A percentile compares a stretch with the other conserved stretches of the same genome.
These are phyloP conservation scores for Oreortyx pictus DNA, from an alignment of 2,797 vertebrate genomes.

Conservation along the genomic window DNA sequence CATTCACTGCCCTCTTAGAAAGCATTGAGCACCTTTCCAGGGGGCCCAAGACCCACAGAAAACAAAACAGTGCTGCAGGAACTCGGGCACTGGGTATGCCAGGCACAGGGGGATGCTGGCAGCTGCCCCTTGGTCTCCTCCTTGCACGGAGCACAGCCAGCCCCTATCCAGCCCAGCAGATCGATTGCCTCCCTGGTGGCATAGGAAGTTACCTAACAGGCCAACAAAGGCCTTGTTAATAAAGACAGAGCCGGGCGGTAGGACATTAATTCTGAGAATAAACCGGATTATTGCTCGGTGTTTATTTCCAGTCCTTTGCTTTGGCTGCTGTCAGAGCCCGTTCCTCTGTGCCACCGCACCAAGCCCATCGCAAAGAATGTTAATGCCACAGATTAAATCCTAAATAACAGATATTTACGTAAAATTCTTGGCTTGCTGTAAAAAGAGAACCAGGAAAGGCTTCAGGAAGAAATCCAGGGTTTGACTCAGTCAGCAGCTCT, in stretches of 20 bases:
- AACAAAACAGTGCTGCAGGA: not conserved
- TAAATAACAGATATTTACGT: constrained; percentile 62
- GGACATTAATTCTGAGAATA: constrained; percentile 71
- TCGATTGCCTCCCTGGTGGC: rapidly evolving
- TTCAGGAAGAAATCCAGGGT: not conserved
- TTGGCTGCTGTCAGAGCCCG: not conserved
- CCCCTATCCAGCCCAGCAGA: not conserved
- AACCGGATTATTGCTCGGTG: constrained; percentile 64
- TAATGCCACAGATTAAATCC: constrained; percentile 75
- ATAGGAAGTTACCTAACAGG: constrained; percentile 45
- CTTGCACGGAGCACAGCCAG: not conserved
- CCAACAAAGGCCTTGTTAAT: constrained; percentile 75
- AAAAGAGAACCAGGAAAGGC: constrained; percentile 18
- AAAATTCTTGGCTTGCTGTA: constrained; percentile 29
- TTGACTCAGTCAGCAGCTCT: constrained; percentile 33
- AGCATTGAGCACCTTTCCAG: not conserved
- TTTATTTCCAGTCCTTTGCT: constrained; percentile 35
- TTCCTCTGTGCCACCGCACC: not conserved
- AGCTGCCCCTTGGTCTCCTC: not conserved
- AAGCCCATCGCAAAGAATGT: constrained; percentile 67
- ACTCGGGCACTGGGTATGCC: not conserved
- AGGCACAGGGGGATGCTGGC: not conserved
- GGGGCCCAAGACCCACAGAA: not conserved
- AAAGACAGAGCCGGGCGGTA: not conserved
- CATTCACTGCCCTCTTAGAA: not conserved